These are phyloP conservation scores for Anhinga rufa DNA, from an alignment of 2,113 vertebrate species.

Conservation along the genomic window DNA sequence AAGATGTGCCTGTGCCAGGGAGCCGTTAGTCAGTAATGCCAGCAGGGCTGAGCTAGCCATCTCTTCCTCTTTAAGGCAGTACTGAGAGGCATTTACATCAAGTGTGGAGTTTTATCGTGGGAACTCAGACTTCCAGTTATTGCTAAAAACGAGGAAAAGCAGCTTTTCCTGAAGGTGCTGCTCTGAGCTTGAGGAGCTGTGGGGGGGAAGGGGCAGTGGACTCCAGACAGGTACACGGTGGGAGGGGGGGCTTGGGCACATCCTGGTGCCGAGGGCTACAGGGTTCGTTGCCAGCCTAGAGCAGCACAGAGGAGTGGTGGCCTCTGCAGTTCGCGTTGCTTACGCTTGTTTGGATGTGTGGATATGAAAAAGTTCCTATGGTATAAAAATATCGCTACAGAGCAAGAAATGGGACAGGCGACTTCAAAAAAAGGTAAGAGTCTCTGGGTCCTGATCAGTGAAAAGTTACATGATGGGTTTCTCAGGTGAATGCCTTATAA, in stretches of 20 bases:
- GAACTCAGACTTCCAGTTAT: background rate
- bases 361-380: background rate
- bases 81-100: background rate
- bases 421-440: background rate
- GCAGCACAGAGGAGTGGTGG: background rate
- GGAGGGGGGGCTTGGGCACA: background rate
- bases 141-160: background rate
- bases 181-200: background rate
- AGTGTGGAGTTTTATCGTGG: background rate
- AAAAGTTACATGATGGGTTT: background rate
- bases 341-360: background rate
- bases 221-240: background rate
- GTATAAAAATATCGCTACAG: slow-evolving; percentile 39
- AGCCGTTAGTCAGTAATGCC: background rate
- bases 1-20: background rate
- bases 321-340: background rate
- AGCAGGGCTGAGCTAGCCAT: background rate
- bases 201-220: no score
- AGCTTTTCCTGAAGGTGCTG: background rate
- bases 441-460: background rate
- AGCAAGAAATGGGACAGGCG: slow-evolving; percentile 2
- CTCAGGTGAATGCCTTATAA: background rate
- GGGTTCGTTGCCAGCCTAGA: background rate
- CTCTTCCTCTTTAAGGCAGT: background rate
- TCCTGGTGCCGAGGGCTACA: background rate